A percentile compares a stretch with the other conserved stretches of the same genome.
These are phyloP conservation scores for Drosophila tristis DNA, from an alignment of 1,140 invertebrate species.

Conservation along the genomic window DNA sequence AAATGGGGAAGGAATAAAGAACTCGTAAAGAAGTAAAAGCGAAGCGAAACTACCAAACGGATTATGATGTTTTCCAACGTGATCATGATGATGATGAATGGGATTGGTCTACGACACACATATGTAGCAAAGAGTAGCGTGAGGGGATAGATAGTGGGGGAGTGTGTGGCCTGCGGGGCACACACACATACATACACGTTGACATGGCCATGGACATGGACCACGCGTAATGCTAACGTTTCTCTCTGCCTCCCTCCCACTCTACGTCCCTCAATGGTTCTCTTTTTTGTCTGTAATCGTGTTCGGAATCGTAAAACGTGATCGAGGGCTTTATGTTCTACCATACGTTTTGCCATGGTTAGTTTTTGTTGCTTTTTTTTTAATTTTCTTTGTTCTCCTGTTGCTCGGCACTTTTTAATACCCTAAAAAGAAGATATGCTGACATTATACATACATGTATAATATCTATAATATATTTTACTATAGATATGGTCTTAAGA, in stretches of 20 bases:
- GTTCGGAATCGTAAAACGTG: slow-evolving; percentile 78
- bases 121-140: slow-evolving; percentile 1
- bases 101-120: slow-evolving; percentile 47
- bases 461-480: too few species aligned
- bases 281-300: slow-evolving; percentile 66
- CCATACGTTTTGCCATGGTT: slow-evolving; percentile 64
- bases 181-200: slow-evolving; percentile 31
- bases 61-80: slow-evolving; percentile 58
- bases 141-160: slow-evolving; percentile 1
- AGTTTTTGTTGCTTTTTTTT: slow-evolving; percentile 39
- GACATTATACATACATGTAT: too few species aligned
- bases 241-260: slow-evolving; percentile 17
- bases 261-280: slow-evolving; percentile 1
- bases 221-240: slow-evolving; percentile 67
- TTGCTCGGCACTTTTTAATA: slow-evolving; percentile 51
- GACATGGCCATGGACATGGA: slow-evolving; percentile 67
- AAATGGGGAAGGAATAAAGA: slow-evolving; percentile 4
- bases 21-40: slow-evolving; percentile 67
- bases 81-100: slow-evolving; percentile 75
- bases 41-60: slow-evolving; percentile 57
- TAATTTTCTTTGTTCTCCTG: slow-evolving; percentile 36
- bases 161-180: slow-evolving; percentile 50
- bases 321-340: slow-evolving; percentile 77
- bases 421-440: slow-evolving; percentile 24
- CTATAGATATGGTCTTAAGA: too few species aligned